Evolutionary conservation across 2,888 invertebrate genomes (phyloP), one percentile per base, ranked within the genome.

Genomic region (Platypus cylindrus): DNA sequence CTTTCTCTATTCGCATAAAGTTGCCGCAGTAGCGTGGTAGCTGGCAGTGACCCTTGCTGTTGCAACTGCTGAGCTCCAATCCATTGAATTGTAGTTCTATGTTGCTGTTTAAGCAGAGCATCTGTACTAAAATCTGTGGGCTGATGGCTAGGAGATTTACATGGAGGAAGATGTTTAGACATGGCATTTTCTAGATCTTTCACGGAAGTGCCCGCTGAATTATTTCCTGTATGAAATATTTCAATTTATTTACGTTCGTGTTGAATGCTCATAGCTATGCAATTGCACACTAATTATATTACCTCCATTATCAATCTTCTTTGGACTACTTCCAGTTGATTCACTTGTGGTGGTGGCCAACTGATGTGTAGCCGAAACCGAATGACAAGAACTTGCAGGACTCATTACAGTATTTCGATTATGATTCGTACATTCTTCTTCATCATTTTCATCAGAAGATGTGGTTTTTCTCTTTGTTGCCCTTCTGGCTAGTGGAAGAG

Each of bases 121-220:
- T 86, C 87, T 0, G 86, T 80, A 47, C 87, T 87, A 55, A 89
- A 89, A 55, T 89, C 89, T 1, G 89, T 87, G 2, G 81, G 79
- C 49, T 79, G 73, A 51, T 79, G 76, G n/a, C 64, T 61, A 5
- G 71, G 69, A 5, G 68, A 66, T 46, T 74, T 61, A 28, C 71
- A 66, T 3, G 67, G 63, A 0, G 85, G 85, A 37, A 94, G 65
- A 65, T 93, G 93, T 55, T 91, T 91, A 13, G 93, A 91, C 93
- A 94, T 94, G 28, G 89, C 93, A 54, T 91, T 89, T 60, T 94
- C 93, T 48, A 94, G 66, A 52, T 93, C 91, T 61, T 90, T 87
- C 0, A 90, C 89, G 2, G 87, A 83, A 1, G 74, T 71, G 0
- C 54, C 55, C 36, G 47, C 45, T 41, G 36, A 47, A 26, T 52